These are phyloP conservation scores for Ammodytes dubius DNA, from an alignment of 2,113 vertebrate genomes.

Conservation along the genomic window DNA sequence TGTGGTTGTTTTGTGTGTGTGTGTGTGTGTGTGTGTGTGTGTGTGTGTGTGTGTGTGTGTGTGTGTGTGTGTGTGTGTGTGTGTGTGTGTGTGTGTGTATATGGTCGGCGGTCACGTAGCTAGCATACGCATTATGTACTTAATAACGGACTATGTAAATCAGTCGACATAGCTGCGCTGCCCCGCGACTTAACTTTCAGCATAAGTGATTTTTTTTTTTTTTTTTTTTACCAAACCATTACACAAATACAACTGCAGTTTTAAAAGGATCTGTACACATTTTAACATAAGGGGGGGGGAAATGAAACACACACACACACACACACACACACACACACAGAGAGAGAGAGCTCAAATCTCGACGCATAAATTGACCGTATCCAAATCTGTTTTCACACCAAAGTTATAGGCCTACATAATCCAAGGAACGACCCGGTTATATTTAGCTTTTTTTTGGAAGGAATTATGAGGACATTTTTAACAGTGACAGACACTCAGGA, in stretches of 20 bases:
- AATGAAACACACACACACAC: not conserved
- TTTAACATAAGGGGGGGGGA: conserved; percentile 2
- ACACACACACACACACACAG: conserved; percentile 15
- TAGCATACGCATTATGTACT: conserved; percentile 42
- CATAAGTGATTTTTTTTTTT: conserved; percentile 27
- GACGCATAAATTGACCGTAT: conserved; percentile 57
- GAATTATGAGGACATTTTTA: conserved; percentile 55
- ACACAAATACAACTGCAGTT: conserved; percentile 36
- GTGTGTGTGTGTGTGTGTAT: not conserved
- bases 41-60: too few species aligned
- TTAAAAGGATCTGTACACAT: conserved; percentile 47
- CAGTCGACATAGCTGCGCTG: not conserved
- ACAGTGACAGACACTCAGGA: conserved; percentile 11
- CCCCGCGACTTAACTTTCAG: conserved; percentile 45
- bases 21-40: not conserved
- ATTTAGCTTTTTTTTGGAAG: not conserved
- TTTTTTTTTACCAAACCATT: conserved; percentile 32
- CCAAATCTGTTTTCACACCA: conserved; percentile 70
- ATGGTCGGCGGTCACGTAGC: conserved; percentile 15
- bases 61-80: too few species aligned
- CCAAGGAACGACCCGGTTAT: conserved; percentile 2
- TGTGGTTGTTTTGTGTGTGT: not conserved
- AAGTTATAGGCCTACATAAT: conserved; percentile 25
- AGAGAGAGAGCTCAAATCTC: conserved; percentile 35
- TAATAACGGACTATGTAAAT: conserved; percentile 56